A percentile compares a stretch with the other conserved stretches of the same genome.
Conservation (phyloP, 92 coral and sea anemone genomes). For the Palythoa caribaeorum region DNA sequence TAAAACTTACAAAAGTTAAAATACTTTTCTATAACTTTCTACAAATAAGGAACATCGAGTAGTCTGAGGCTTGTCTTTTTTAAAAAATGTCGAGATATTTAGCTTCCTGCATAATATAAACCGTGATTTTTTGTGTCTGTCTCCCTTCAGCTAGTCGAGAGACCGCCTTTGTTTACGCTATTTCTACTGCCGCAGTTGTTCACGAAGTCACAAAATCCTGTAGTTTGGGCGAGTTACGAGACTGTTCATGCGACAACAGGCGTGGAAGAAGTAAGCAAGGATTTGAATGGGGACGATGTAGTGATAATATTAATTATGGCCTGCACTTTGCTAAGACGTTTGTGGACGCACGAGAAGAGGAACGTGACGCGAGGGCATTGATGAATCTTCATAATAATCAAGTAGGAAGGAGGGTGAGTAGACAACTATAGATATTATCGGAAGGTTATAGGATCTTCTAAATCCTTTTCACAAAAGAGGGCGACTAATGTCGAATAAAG, state of each 20-base stretch:
- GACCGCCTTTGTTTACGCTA: constrained; percentile 95
- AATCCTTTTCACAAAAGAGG: background rate
- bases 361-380: constrained; percentile 90
- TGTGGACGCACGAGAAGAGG: constrained; percentile 94
- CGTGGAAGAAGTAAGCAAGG: constrained; percentile 84
- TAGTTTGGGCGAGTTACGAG: constrained; percentile 92
- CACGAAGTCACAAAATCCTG: constrained; percentile 96
- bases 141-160: constrained; percentile 85
- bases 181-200: constrained; percentile 97
- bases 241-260: constrained; percentile 85
- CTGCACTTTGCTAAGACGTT: constrained; percentile 89
- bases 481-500: constrained; percentile 5
- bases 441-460: background rate
- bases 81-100: background rate
- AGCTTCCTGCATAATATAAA: background rate
- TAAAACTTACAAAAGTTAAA: too few relatives aligned
- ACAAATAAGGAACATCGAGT: too few relatives aligned
- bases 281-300: constrained; percentile 98
- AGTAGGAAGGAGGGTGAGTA: constrained; percentile 94
- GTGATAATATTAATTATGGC: constrained; percentile 91
- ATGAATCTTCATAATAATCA: constrained; percentile 97
- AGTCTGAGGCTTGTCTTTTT: too few relatives aligned
- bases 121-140: background rate
- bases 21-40: too few relatives aligned
- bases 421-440: background rate